phyloP scores from a whole-genome alignment of 2,113 vertebrate species.

The Diphyllodes magnificus region DNA sequence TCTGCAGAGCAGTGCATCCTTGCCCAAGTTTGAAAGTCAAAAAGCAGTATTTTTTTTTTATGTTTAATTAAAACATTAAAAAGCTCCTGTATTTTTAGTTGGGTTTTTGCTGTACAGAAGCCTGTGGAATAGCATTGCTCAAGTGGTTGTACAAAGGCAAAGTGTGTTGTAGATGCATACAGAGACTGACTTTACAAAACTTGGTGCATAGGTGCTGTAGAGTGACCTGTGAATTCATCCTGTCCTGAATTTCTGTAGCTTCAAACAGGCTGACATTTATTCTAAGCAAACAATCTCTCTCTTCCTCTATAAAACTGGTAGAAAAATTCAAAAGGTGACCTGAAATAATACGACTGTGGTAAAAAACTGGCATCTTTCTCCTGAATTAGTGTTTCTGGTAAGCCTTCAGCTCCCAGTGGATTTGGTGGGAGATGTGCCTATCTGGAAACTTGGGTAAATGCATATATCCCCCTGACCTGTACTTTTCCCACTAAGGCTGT shows the following conservation, averaged over 20 bases:
- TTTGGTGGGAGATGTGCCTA: background rate
- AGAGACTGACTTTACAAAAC: background rate
- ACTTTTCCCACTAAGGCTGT: background rate
- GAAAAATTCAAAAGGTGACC: background rate
- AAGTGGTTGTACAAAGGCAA: background rate
- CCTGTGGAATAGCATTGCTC: background rate
- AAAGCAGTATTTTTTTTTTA: background rate
- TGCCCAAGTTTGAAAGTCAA: conserved; percentile 7
- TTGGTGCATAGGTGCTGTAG: background rate
- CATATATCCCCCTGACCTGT: background rate
- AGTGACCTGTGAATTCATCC: background rate
- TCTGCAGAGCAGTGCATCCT: background rate
- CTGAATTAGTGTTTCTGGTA: background rate
- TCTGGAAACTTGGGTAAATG: background rate
- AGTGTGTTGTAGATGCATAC: rapidly evolving
- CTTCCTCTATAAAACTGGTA: background rate
- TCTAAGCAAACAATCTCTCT: background rate
- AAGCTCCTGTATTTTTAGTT: background rate
- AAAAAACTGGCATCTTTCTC: background rate
- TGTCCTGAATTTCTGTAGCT: background rate
- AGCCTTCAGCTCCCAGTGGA: background rate
- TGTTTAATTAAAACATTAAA: background rate
- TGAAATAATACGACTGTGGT: background rate
- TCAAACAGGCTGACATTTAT: background rate
- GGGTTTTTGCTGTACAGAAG: background rate